Conservation (phyloP, 2,888 invertebrate genomes). For the Polyommatus icarus region DNA sequence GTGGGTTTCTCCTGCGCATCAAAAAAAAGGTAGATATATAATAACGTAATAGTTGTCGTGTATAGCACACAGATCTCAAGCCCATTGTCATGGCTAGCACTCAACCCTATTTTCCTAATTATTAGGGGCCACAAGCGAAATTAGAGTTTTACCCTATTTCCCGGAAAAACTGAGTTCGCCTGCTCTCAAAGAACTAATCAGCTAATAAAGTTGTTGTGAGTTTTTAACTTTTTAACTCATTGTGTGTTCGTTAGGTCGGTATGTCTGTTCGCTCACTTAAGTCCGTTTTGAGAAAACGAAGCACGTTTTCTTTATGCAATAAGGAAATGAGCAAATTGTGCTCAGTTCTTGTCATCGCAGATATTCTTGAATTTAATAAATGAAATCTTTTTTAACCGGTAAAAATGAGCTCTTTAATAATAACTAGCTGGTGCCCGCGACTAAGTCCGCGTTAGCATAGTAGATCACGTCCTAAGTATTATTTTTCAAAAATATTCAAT, state of each 20-base stretch:
- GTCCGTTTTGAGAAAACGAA: conserved; percentile 3
- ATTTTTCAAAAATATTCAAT: too few relatives aligned
- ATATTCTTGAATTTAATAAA: neutral
- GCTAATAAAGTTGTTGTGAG: conserved; percentile 29
- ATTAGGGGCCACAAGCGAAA: neutral
- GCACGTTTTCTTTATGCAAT: conserved; percentile 28
- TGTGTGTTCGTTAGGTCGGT: conserved; percentile 22
- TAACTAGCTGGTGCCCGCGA: too few relatives aligned
- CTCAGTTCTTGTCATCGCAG: neutral
- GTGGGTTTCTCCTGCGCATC: too few relatives aligned
- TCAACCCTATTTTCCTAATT: neutral
- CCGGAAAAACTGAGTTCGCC: conserved; percentile 24
- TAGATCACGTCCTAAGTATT: too few relatives aligned
- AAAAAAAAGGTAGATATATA: too few relatives aligned
- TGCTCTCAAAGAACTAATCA: conserved; percentile 31
- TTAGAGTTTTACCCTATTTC: neutral
- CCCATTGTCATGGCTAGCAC: neutral
- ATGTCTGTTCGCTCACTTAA: conserved; percentile 20
- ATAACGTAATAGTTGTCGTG: too few relatives aligned
- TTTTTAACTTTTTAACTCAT: conserved; percentile 29
- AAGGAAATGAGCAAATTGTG: conserved; percentile 22
- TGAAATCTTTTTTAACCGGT: neutral
- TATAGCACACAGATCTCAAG: neutral
- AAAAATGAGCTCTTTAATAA: neutral
- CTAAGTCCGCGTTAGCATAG: too few relatives aligned